Conservation (phyloP, 2,888 invertebrate genomes). For the Phaonia tiefii region DNA sequence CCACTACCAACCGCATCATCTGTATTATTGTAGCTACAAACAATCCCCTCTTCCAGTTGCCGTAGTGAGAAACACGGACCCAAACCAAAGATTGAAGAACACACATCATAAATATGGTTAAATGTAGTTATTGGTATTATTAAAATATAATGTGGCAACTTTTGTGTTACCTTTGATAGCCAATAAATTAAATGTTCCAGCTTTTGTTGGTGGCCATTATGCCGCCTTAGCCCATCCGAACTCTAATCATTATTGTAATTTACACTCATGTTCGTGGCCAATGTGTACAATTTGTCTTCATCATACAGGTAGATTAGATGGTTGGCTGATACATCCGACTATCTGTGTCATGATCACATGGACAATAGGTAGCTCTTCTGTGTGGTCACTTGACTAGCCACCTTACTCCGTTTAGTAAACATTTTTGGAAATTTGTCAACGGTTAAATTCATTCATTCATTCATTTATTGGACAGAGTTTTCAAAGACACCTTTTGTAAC, state of each 20-base stretch:
- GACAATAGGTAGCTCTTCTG: conserved; percentile 13
- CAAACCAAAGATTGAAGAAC: conserved; percentile 8
- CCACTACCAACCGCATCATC: too few relatives aligned
- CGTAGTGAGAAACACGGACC: background rate
- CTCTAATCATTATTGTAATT: conserved; percentile 55
- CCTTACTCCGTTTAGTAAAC: background rate
- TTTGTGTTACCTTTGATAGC: conserved; percentile 61
- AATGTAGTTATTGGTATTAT: conserved; percentile 54
- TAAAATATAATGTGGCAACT: conserved; percentile 61
- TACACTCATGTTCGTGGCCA: conserved; percentile 44
- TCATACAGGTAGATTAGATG: background rate
- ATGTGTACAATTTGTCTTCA: conserved; percentile 36
- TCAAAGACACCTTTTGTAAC: too few relatives aligned
- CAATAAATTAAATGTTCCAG: conserved; percentile 56
- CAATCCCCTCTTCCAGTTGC: too few relatives aligned
- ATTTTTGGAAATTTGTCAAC: conserved; percentile 19
- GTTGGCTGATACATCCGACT: background rate
- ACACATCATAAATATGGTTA: conserved; percentile 47
- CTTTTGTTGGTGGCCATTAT: conserved; percentile 13
- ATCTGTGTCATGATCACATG: background rate
- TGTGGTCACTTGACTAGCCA: background rate
- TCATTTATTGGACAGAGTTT: too few relatives aligned
- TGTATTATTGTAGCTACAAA: too few relatives aligned
- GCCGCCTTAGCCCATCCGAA: background rate
- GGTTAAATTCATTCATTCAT: too few relatives aligned